Base-by-base conservation (phyloP, 2,113 vertebrate species). In the Chionis minor region DNA sequence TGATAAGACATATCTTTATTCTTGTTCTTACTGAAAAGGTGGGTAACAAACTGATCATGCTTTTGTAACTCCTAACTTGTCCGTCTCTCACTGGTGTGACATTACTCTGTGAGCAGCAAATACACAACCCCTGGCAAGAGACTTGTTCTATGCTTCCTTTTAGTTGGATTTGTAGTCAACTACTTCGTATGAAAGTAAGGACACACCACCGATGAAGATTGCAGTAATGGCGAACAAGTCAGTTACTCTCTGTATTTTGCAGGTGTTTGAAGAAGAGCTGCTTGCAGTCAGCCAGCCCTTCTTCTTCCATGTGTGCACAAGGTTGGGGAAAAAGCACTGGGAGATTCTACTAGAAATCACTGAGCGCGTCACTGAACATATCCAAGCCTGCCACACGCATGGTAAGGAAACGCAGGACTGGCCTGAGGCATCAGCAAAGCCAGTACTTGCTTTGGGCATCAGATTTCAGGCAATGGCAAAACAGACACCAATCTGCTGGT, bases 1-100 rank as follows among this genome's bases (percentile, higher is more conserved):
- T 86, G 32, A 70, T 93, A 59, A 90, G 72, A 66, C 61, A 87
- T 33, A 90, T 87, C 27, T 79, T 92, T 67, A 66, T 77, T 49
- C 70, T 65, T 32, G 44, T 81, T 75, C 86, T 95, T 51, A 66
- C 72, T 18, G 90, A 90, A 70, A 90, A 95, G 86, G 86, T 95
- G 84, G 1, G 14, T 52, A 63, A 63, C 28, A 47, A 80, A 33
- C 33, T 5, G 8, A 32, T 49, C 35, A 14, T 8, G 17, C 20
- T 58, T 51, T 59, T 59, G 63, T 78, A 63, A 33, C n/a, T 54
- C 22, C 33, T 40, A 28, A 54, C 33, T 80, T 63, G 56, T 52
- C 56, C 49, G 7, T 45, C n/a, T 55, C 56, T 45, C 28, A 22
- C 67, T 54, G 56, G 40, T 28, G 49, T 63, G 47, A 45, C 33